Evolutionary conservation across 2,888 invertebrate species (phyloP).

Genomic region (Campoplex nolae): DNA sequence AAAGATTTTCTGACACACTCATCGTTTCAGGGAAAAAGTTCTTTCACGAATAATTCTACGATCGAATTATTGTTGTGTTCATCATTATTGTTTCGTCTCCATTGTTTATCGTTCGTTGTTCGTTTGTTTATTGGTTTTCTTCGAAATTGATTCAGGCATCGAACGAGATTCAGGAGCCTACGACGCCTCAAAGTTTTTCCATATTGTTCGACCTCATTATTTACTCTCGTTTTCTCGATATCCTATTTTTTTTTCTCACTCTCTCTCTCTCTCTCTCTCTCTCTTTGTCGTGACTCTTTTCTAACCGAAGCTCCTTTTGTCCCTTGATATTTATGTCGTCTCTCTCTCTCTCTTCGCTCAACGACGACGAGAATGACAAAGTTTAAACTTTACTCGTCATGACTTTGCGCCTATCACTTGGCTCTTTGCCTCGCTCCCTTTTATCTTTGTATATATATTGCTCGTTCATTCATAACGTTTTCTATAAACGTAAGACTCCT

Average conservation of each 20-base stretch:
- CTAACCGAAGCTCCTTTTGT: conserved; percentile 26
- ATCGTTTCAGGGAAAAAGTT: not conserved
- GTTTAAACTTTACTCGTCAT: conserved; percentile 33
- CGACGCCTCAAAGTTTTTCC: not conserved
- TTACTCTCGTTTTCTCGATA: conserved; percentile 50
- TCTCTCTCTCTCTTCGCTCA: conserved; percentile 4
- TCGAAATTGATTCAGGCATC: not conserved
- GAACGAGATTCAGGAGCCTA: not conserved
- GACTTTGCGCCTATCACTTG: conserved; percentile 28
- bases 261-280: not conserved
- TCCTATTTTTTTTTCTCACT: not conserved
- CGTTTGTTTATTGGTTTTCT: not conserved
- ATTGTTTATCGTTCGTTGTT: not conserved
- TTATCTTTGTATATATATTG: conserved; percentile 10
- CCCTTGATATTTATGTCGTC: conserved; percentile 23
- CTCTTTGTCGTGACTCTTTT: not conserved
- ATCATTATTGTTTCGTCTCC: not conserved
- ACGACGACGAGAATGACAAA: conserved; percentile 30
- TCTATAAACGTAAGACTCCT: conserved; percentile 15
- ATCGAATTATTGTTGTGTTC: not conserved
- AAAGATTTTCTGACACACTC: not conserved
- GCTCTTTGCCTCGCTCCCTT: conserved; percentile 1
- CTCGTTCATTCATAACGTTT: conserved; percentile 29
- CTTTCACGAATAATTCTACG: not conserved
- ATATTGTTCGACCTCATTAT: conserved; percentile 4